Evolutionary conservation across 2,888 invertebrate species (phyloP).

Genomic region (Diplolepis rosae): DNA sequence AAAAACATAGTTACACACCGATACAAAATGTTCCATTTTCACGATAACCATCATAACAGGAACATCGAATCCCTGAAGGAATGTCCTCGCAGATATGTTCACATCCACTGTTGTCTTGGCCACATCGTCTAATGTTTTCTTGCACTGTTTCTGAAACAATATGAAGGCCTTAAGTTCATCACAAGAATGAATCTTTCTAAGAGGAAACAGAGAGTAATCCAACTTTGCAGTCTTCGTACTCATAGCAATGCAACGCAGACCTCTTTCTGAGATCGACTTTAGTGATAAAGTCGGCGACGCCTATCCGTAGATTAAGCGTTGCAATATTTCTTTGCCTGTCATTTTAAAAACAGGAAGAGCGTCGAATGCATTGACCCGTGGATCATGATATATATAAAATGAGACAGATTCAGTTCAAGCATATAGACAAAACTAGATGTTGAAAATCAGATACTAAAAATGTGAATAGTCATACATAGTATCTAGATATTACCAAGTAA

Average conservation of each 20-base stretch:
- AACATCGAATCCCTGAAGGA: conserved; percentile 70
- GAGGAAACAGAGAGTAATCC: conserved; percentile 19
- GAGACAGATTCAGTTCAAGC: background rate
- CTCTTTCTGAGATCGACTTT: background rate
- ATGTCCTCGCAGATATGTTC: conserved; percentile 74
- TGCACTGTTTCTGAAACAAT: conserved; percentile 38
- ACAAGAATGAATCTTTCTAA: background rate
- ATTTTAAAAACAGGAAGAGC: background rate
- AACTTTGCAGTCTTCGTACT: conserved; percentile 1
- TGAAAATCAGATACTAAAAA: no score
- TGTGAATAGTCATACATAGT: no score
- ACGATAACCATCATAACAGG: conserved; percentile 74
- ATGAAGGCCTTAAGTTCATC: conserved; percentile 32
- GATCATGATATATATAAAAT: background rate
- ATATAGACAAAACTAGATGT: no score
- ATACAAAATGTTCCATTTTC: conserved; percentile 69
- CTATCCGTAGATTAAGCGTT: conserved; percentile 29
- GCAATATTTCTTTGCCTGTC: conserved; percentile 42
- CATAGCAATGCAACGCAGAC: background rate
- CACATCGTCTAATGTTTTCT: conserved; percentile 64
- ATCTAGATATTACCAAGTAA: no score
- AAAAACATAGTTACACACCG: conserved; percentile 62
- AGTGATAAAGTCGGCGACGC: conserved; percentile 17
- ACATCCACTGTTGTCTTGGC: conserved; percentile 74
- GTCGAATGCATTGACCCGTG: background rate